A percentile compares a stretch with the other conserved stretches of the same genome.
Evolutionary conservation across 2,113 vertebrate species (phyloP).

Genomic region (Triplophysa siluroides): DNA sequence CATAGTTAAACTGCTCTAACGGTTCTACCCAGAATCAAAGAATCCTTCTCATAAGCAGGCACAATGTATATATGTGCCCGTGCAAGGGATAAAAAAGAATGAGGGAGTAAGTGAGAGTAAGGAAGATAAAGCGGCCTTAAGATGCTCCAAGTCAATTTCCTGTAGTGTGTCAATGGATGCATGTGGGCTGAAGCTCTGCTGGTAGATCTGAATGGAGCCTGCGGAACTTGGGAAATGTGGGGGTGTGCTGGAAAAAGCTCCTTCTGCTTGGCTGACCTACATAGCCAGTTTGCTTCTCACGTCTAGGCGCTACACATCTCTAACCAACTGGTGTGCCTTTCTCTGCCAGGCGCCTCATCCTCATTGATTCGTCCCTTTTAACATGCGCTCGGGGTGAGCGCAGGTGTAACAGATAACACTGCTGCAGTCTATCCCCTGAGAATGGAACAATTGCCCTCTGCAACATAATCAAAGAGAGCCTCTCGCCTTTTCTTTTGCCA

Average conservation of each 20-base stretch:
- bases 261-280: slow-evolving; percentile 81
- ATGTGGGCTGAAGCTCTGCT: slow-evolving; percentile 42
- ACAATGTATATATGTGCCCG: slow-evolving; percentile 15
- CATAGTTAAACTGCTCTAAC: not conserved
- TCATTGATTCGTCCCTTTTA: slow-evolving; percentile 67
- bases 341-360: slow-evolving; percentile 59
- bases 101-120: not conserved
- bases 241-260: slow-evolving; percentile 71
- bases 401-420: slow-evolving; percentile 27
- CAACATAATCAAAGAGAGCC: slow-evolving; percentile 31
- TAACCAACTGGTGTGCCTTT: slow-evolving; percentile 66
- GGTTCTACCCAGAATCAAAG: not conserved
- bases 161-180: slow-evolving; percentile 41
- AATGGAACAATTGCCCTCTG: slow-evolving; percentile 27
- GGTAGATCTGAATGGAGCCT: slow-evolving; percentile 54
- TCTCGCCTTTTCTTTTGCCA: slow-evolving; percentile 2
- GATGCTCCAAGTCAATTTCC: slow-evolving; percentile 27
- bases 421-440: slow-evolving; percentile 33
- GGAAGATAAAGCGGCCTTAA: slow-evolving; percentile 20
- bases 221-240: slow-evolving; percentile 71
- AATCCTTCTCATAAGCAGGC: slow-evolving; percentile 1
- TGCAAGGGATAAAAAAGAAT: slow-evolving; percentile 13
- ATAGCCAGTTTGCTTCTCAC: slow-evolving; percentile 78
- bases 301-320: slow-evolving; percentile 70
- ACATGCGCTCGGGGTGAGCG: slow-evolving; percentile 30